Evolutionary conservation across 2,888 invertebrate genomes (phyloP), one percentile per base, ranked within the genome.

Genomic region (Pandemis corylana): DNA sequence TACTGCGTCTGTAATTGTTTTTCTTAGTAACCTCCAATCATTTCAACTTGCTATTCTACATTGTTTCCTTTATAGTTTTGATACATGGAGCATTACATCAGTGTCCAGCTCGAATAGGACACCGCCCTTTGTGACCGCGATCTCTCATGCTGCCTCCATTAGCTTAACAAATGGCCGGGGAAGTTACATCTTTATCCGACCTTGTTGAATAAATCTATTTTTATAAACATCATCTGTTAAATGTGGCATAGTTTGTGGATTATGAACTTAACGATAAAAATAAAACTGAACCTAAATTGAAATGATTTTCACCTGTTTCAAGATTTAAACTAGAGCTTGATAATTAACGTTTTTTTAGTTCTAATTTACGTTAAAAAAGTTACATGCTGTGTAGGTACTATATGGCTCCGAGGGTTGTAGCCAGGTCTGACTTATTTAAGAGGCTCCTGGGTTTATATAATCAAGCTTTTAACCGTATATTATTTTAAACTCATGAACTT

Each of bases 151-250:
- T 74, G 80, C 74, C 80, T 83, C 88, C 87, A 90, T 90, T 90
- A 90, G 83, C 84, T 79, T 81, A 84, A 90, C 85, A 90, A 89
- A 91, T 90, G 85, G 88, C 82, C 72, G 56, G 72, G 80, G 80
- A 84, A 82, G 79, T 83, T 84, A 82, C 81, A 83, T 81, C 82
- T 77, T 79, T 74, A 65, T 64, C 56, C 73, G 71, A 67, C 46
- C 64, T 70, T 63, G 44, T 66, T 56, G 20, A 53, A 41, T 53
- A 46, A 53, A 56, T 20, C 44, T 62, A 62, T 63, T 46, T 36
- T 62, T 5, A 15, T 20, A 63, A 51, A 36, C 15, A 61, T n/a
- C 42, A 41, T 20, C 46, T 36, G 5, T 9, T 61, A 7, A 13
- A 53, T 15, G 9, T 53, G n/a, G 5, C 15, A 15, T 4, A 36